Evolutionary conservation across 2,888 invertebrate genomes (phyloP).

Genomic region (Dolomedes plantarius): DNA sequence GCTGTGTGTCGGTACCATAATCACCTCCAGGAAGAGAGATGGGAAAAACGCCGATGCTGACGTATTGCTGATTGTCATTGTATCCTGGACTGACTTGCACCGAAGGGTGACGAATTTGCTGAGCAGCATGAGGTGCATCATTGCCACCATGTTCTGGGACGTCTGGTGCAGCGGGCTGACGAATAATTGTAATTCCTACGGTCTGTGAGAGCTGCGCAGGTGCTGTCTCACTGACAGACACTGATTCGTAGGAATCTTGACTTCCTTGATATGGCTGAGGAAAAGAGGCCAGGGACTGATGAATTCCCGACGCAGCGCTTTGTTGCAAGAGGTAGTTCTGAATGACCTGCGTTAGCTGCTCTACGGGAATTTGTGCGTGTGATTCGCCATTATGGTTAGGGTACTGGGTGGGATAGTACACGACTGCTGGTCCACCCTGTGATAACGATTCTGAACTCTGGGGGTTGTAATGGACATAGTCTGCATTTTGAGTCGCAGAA

Average conservation of each 20-base stretch:
- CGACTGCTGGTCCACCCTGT: not conserved
- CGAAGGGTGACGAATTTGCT: not conserved
- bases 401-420: not conserved
- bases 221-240: too few species aligned
- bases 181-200: constrained; percentile 15
- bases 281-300: not conserved
- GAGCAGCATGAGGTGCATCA: not conserved
- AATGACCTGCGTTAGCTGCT: not conserved
- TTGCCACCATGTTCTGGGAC: not conserved
- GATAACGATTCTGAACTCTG: not conserved
- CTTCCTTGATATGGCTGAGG: too few species aligned
- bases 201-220: not conserved
- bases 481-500: constrained; percentile 2
- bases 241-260: not conserved
- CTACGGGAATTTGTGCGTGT: not conserved
- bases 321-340: constrained; percentile 6
- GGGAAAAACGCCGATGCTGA: constrained; percentile 46
- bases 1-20: constrained; percentile 1
- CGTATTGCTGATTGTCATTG: constrained; percentile 12
- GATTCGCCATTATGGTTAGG: not conserved
- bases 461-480: not conserved
- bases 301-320: not conserved
- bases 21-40: not conserved
- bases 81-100: not conserved
- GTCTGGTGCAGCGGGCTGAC: not conserved